These are phyloP conservation scores for Verasper variegatus DNA, from an alignment of 2,113 vertebrate species.

Conservation along the genomic window DNA sequence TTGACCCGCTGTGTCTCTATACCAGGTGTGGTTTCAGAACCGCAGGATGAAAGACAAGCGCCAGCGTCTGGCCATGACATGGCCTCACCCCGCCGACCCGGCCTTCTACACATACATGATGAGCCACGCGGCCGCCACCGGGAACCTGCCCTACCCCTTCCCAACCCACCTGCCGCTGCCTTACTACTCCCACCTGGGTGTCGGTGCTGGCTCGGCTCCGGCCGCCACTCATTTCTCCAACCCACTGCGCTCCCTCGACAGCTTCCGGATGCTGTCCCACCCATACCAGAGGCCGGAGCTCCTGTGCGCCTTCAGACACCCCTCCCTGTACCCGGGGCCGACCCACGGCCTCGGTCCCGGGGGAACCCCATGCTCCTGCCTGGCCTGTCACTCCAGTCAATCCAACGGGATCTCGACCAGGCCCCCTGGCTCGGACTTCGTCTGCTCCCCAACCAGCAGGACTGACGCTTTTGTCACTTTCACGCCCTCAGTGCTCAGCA, in stretches of 20 bases:
- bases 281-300: conserved; percentile 97
- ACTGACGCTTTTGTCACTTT: conserved; percentile 97
- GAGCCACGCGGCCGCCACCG: conserved; percentile 97
- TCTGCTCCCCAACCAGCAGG: conserved; percentile 92
- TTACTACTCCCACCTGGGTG: conserved; percentile 94
- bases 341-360: conserved; percentile 91
- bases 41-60: conserved; percentile 99
- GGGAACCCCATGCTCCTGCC: conserved; percentile 91
- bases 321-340: conserved; percentile 90
- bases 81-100: conserved; percentile 97
- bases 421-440: conserved; percentile 91
- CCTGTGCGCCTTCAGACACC: conserved; percentile 96
- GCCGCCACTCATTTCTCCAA: conserved; percentile 87
- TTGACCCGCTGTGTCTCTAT: conserved; percentile 65
- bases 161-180: conserved; percentile 95
- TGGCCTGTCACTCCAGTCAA: conserved; percentile 91
- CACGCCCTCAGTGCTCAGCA: conserved; percentile 95
- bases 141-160: conserved; percentile 95
- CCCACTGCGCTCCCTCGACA: conserved; percentile 93
- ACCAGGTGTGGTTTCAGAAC: conserved; percentile 99
- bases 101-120: conserved; percentile 99
- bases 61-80: conserved; percentile 97
- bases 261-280: conserved; percentile 94
- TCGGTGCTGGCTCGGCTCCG: conserved; percentile 87
- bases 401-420: conserved; percentile 86